phyloP scores from a whole-genome alignment of 2,797 vertebrate species.

The Ptychobarbus kaznakovi region DNA sequence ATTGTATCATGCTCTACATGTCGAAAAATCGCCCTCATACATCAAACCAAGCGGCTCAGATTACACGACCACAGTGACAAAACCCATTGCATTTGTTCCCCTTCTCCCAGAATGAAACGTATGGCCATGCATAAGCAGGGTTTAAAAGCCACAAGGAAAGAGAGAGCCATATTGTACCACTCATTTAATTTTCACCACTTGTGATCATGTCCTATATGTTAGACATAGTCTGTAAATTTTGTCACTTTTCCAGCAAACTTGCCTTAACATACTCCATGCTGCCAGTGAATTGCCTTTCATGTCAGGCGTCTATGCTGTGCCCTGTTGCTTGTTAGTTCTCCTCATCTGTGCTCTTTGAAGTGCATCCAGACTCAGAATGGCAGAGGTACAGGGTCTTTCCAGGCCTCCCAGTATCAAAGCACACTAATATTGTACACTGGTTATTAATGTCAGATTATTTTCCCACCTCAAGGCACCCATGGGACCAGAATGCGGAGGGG shows the following conservation, averaged over 20 bases:
- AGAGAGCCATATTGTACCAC: not conserved
- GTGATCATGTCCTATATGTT: not conserved
- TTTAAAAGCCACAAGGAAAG: slow-evolving; percentile 23
- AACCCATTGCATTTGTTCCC: slow-evolving; percentile 25
- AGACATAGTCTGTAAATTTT: not conserved
- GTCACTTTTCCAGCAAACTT: not conserved
- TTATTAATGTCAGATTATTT: slow-evolving; percentile 51
- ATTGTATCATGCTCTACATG: slow-evolving; percentile 52
- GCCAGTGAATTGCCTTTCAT: slow-evolving; percentile 47
- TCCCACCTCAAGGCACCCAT: slow-evolving; percentile 34
- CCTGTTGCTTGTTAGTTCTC: slow-evolving; percentile 27
- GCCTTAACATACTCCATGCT: not conserved
- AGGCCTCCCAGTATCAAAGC: slow-evolving; percentile 73
- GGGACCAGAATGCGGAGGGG: slow-evolving; percentile 2
- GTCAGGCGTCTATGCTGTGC: slow-evolving; percentile 21
- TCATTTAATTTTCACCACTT: slow-evolving; percentile 5
- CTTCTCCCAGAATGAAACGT: slow-evolving; percentile 11
- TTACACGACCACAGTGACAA: slow-evolving; percentile 40
- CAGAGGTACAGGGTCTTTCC: slow-evolving; percentile 75
- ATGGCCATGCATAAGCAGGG: slow-evolving; percentile 2
- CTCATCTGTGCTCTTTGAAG: slow-evolving; percentile 72
- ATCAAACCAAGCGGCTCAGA: slow-evolving; percentile 15
- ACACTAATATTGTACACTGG: slow-evolving; percentile 74
- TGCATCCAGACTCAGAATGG: slow-evolving; percentile 70
- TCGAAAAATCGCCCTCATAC: slow-evolving; percentile 44